Evolutionary conservation across 1,140 invertebrate genomes (phyloP), one percentile per base, ranked within the genome.

Genomic region (Polypedilum vanderplanki): DNA sequence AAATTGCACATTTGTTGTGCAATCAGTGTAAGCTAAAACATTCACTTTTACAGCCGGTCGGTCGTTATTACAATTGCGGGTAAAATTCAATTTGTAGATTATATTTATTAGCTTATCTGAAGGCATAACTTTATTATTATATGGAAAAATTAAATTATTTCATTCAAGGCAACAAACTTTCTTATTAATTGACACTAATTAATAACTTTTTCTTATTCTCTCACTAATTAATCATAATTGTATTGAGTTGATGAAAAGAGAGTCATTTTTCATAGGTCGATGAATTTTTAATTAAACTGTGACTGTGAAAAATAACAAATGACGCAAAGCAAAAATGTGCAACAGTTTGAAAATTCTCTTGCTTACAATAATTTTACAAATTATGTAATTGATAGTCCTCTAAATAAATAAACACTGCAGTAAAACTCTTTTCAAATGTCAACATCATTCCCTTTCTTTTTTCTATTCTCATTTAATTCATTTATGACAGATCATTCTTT

Each of bases 41-140:
- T 8, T 4, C 46, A 57, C n/a, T 57, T n/a, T 57, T 4, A 46
- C 9, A n/a, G 12, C n/a, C 46, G n/a, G 12, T 57, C n/a, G 41
- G 1, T 22, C 65, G 8, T 70, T 20, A 70, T 70, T 17, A 70
- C 65, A 70, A 70, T 18, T 70, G 65, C 65, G 65, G 65, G 3
- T n/a, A 20, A 70, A 57, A 70, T 70, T 70, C 65, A 70, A 70
- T 70, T 70, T 70, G n/a, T 57, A 7, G 17, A 70, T 70, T 70
- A 70, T 70, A 20, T 70, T 70, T 70, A 70, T 70, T 70, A 70
- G 65, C 65, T 70, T 70, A 70, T 22, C 46, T 12, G 15, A 57
- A 33, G 46, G 46, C 46, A 57, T 15, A 33, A 33, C 24, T 33
- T 33, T 33, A 33, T 33, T 33, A 33, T 33, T 33, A 33, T 5